Conservation (phyloP, 2,113 vertebrate species). For the Amazona guildingii region DNA sequence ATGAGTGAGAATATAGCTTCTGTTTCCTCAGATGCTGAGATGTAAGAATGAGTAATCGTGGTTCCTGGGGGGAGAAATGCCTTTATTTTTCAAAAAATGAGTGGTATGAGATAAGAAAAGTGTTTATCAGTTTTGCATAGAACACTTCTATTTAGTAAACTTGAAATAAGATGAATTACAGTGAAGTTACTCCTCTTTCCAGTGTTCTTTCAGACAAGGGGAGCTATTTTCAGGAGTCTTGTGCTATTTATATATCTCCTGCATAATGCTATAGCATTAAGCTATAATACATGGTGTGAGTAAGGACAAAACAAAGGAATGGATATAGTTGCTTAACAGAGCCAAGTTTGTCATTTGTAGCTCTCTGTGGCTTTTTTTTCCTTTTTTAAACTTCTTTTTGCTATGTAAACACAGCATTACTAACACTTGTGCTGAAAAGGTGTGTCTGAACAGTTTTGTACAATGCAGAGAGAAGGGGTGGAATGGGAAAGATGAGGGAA, state of each 20-base stretch:
- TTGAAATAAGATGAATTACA: neutral
- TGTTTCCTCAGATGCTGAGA: conserved; percentile 44
- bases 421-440: neutral
- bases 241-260: neutral
- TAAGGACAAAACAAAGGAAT: neutral
- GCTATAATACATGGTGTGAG: neutral
- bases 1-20: conserved; percentile 46
- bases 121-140: conserved; percentile 21
- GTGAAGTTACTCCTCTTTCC: neutral
- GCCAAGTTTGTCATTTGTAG: neutral
- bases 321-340: neutral
- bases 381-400: neutral
- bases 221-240: neutral
- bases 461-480: neutral
- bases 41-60: conserved; percentile 40
- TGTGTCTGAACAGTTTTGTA: neutral
- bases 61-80: neutral
- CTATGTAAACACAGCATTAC: neutral
- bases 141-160: conserved; percentile 24
- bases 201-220: neutral
- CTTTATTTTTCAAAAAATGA: neutral
- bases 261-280: neutral
- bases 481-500: neutral
- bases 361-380: too few relatives aligned
- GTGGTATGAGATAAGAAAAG: neutral